phyloP scores from a whole-genome alignment of 2,113 vertebrate genomes.

The Halichoeres trimaculatus region DNA sequence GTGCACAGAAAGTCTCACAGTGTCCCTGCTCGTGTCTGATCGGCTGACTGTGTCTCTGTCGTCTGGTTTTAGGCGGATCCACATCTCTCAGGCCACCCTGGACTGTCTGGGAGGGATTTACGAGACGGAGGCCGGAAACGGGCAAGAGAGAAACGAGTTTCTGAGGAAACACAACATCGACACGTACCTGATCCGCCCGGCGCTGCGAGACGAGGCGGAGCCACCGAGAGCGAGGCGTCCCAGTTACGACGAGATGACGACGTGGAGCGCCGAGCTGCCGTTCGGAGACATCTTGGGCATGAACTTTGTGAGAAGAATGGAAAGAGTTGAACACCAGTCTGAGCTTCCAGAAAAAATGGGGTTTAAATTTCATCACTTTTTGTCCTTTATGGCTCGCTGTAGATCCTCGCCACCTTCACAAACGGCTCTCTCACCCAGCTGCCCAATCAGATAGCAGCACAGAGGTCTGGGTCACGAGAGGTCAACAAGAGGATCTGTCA shows the following conservation, averaged over 20 bases:
- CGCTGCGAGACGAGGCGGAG: slow-evolving; percentile 1
- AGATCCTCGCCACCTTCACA: slow-evolving; percentile 79
- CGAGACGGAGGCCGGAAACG: slow-evolving; percentile 65
- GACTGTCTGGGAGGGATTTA: slow-evolving; percentile 75
- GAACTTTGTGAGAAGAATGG: slow-evolving; percentile 57
- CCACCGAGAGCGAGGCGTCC: slow-evolving; percentile 28
- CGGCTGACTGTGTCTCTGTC: no score
- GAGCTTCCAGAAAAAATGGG: no score
- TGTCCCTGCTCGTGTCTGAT: no score
- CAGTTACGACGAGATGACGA: slow-evolving; percentile 53
- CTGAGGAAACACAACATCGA: slow-evolving; percentile 64
- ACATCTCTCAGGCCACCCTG: slow-evolving; percentile 77
- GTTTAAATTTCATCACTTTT: not conserved
- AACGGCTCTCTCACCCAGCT: slow-evolving; percentile 67
- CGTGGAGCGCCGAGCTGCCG: slow-evolving; percentile 72
- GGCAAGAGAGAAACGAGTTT: slow-evolving; percentile 72
- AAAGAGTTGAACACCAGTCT: no score
- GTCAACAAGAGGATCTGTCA: slow-evolving; percentile 76
- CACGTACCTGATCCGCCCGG: slow-evolving; percentile 47
- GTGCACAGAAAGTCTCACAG: no score
- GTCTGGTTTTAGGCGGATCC: slow-evolving; percentile 71
- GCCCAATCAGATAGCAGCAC: slow-evolving; percentile 58
- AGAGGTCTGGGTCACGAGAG: slow-evolving; percentile 53
- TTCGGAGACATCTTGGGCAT: slow-evolving; percentile 74
- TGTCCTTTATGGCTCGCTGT: not conserved